Percentiles rank a stretch among this genome's conserved stretches.
These are phyloP conservation scores for Hestina assimilis DNA, from an alignment of 1,140 invertebrate genomes.

Conservation along the genomic window DNA sequence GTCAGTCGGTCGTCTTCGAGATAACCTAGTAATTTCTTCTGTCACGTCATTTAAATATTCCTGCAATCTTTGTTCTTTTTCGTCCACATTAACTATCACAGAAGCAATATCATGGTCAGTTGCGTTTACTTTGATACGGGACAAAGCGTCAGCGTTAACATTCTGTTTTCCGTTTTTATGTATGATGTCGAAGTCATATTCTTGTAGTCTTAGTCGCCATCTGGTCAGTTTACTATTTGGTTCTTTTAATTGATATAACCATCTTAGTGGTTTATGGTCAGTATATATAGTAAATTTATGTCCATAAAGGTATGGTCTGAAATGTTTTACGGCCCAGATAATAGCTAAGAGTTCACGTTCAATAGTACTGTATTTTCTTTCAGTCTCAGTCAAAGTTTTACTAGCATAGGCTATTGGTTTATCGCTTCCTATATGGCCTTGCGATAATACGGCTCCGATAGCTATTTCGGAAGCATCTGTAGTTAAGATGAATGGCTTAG, in stretches of 20 bases:
- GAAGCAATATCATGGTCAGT: slow-evolving; percentile 5
- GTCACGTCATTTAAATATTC: too few relatives aligned
- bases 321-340: too few relatives aligned
- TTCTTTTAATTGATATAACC: slow-evolving; percentile 49
- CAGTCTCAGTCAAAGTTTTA: slow-evolving; percentile 23
- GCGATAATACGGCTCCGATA: slow-evolving; percentile 29
- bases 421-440: slow-evolving; percentile 24
- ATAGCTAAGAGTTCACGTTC: too few relatives aligned
- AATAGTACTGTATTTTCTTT: too few relatives aligned
- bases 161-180: slow-evolving; percentile 18
- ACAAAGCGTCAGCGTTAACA: slow-evolving; percentile 15
- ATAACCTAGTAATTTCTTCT: too few relatives aligned
- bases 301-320: too few relatives aligned
- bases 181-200: slow-evolving; percentile 14
- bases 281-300: slow-evolving; percentile 25
- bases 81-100: not conserved
- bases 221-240: slow-evolving; percentile 20
- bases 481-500: too few relatives aligned
- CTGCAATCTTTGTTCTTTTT: not conserved
- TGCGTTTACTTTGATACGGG: not conserved
- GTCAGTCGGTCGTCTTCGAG: not conserved
- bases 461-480: slow-evolving; percentile 33
- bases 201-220: slow-evolving; percentile 10
- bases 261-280: slow-evolving; percentile 47
- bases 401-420: slow-evolving; percentile 33